Conservation (phyloP, 2,113 vertebrate genomes). For the Paracanthobrama guichenoti region DNA sequence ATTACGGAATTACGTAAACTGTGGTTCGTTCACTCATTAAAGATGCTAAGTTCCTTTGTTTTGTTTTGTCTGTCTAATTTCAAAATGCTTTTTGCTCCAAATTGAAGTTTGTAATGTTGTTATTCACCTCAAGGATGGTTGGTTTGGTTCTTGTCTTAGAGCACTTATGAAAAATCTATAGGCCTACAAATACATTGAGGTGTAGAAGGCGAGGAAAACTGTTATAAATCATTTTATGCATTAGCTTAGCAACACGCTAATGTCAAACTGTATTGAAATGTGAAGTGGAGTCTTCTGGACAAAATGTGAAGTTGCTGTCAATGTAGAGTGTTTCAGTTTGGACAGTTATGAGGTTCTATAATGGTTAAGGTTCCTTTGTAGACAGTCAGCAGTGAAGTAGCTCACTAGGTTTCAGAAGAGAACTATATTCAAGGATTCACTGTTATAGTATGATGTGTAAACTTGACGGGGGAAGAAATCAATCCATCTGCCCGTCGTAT, state of each 20-base stretch:
- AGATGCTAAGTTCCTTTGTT: not conserved
- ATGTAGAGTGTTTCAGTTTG: not conserved
- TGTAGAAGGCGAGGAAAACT: not conserved
- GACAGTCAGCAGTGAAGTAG: not conserved
- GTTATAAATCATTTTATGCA: not conserved
- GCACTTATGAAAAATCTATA: not conserved
- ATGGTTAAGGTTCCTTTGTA: not conserved
- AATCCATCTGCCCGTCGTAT: conserved; percentile 52
- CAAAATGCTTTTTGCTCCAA: not conserved
- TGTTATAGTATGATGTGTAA: conserved; percentile 23
- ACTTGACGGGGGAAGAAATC: conserved; percentile 33
- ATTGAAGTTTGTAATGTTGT: not conserved
- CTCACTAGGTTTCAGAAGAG: not conserved
- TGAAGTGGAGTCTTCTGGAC: not conserved
- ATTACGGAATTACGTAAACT: not conserved
- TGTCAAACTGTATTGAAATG: not conserved
- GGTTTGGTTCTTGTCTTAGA: not conserved
- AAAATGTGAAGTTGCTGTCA: too few relatives aligned
- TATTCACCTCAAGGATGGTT: not conserved
- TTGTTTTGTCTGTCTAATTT: too few relatives aligned
- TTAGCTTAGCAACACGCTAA: not conserved
- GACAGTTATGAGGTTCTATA: not conserved
- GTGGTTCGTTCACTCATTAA: not conserved
- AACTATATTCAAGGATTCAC: conserved; percentile 19
- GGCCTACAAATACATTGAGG: not conserved